Evolutionary conservation across 2,113 vertebrate species (phyloP).

Genomic region (Pheucticus melanocephalus): DNA sequence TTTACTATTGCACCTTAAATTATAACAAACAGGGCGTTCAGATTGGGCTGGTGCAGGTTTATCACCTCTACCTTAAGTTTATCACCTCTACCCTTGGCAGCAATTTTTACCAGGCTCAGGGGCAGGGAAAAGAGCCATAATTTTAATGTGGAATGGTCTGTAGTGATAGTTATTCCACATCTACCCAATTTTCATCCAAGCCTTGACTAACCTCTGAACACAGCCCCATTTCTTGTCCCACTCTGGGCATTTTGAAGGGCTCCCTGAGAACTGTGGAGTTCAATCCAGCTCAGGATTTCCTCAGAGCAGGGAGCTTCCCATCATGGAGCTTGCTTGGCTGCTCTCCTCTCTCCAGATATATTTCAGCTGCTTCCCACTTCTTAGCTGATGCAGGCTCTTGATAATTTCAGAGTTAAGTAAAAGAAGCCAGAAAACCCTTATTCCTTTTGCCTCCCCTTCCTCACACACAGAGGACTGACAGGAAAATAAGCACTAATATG

Average conservation of each 20-base stretch:
- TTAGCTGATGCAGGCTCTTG: neutral
- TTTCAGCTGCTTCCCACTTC: conserved; percentile 6
- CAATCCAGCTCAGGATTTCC: neutral
- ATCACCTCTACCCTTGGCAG: neutral
- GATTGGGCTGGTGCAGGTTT: neutral
- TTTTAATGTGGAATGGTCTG: neutral
- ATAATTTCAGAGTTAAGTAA: neutral
- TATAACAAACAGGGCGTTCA: neutral
- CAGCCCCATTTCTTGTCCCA: neutral
- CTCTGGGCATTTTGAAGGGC: neutral
- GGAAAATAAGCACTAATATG: conserved; percentile 59
- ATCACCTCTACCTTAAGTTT: neutral
- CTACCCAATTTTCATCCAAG: neutral
- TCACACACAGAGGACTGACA: neutral
- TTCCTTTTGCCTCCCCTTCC: neutral
- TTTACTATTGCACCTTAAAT: neutral
- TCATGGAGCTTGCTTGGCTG: neutral
- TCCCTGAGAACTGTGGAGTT: neutral
- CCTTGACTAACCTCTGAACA: neutral
- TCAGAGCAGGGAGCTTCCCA: neutral
- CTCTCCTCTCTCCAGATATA: neutral
- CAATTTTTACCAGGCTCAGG: neutral
- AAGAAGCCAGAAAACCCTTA: conserved; percentile 40
- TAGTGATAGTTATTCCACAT: neutral
- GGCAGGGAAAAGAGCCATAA: neutral